Evolutionary conservation across 2,113 vertebrate genomes (phyloP), one percentile per base, ranked within the genome.

Genomic region (Macroglossus sobrinus): DNA sequence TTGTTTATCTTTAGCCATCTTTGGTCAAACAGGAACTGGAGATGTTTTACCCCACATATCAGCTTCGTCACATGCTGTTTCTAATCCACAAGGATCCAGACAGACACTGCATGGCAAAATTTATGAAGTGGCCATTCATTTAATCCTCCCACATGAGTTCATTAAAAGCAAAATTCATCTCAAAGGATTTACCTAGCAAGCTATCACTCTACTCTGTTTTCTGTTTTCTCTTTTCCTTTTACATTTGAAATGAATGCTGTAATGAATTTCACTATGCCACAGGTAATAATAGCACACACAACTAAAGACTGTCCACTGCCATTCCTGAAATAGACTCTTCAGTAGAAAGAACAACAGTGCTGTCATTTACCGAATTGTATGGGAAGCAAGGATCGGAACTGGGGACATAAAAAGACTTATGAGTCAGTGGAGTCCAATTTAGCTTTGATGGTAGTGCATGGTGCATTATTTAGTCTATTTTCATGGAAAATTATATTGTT

Each of bases 311-410:
- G 88, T 96, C 74, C n/a, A 95, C 93, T 72, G 74, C 55, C 53
- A 43, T 90, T 72, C 96, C 96, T 80, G 94, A 98, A 97, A 97
- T 84, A 87, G 98, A 81, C 87, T 94, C 92, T 97, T 93, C 89
- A 59, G 96, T n/a, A 92, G 82, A 82, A 40, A 97, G 84, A 84
- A 94, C 89, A 95, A 94, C 57, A 59, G 59, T 7, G 14, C 50
- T 95, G 87, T 94, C 95, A 78, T 95, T 93, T 90, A 71, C 90
- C 2, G 3, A 45, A 59, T 78, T 63, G 88, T 84, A 82, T 26
- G 35, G 84, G 57, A 94, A 84, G 88, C 71, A 66, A 72, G 50
- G 71, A 76, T 96, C 0, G 1, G 84, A 97, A 84, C 93, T 47
- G 40, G 92, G 81, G 89, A 78, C 69, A 74, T 76, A 93, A 95